These are phyloP conservation scores for Sinocyclocheilus anshuiensis DNA, from an alignment of 2,113 vertebrate species.

Conservation along the genomic window DNA sequence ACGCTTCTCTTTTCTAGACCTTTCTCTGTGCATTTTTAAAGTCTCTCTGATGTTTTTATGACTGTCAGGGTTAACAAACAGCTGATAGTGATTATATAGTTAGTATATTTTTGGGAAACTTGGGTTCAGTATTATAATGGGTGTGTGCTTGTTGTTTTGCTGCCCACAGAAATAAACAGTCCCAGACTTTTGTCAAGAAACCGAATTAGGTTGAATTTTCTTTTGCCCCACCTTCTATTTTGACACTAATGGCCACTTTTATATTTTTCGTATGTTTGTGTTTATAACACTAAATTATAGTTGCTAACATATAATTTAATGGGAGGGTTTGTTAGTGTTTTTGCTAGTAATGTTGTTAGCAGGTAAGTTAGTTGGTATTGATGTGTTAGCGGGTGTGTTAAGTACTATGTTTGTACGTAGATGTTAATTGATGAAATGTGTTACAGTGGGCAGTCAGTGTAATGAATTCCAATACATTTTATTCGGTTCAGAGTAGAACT, in stretches of 20 bases:
- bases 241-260: conserved; percentile 14
- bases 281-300: conserved; percentile 17
- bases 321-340: conserved; percentile 16
- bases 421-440: neutral
- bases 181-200: neutral
- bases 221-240: conserved; percentile 7
- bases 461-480: neutral
- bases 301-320: neutral
- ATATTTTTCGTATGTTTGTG: conserved; percentile 2
- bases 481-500: neutral
- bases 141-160: conserved; percentile 10
- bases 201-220: neutral
- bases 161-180: neutral
- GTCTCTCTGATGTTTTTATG: conserved; percentile 2
- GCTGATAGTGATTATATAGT: neutral
- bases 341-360: neutral
- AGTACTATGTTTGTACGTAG: neutral
- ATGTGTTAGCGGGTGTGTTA: neutral
- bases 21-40: neutral
- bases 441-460: neutral
- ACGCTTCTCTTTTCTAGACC: neutral
- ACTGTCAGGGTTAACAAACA: neutral
- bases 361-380: neutral
- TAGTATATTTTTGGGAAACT: neutral
- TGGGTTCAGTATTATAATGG: neutral